These are phyloP conservation scores for Alviniconcha strummeri DNA, from an alignment of 2,888 invertebrate genomes.

Conservation along the genomic window DNA sequence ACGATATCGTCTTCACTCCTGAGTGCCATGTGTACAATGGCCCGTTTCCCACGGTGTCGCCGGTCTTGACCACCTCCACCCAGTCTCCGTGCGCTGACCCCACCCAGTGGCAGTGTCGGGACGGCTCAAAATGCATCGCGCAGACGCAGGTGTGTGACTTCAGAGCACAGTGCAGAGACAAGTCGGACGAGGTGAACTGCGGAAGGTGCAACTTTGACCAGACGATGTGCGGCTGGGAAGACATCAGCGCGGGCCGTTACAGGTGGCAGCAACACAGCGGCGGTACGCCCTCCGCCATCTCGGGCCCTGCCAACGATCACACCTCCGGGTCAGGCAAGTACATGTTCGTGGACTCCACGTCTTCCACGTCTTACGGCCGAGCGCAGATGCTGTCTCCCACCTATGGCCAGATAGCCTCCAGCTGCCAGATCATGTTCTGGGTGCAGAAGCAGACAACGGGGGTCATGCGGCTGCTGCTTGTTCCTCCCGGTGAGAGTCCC, in stretches of 20 bases:
- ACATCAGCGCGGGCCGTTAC: constrained; percentile 54
- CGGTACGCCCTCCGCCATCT: constrained; percentile 50
- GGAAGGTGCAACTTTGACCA: constrained; percentile 64
- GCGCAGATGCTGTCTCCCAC: constrained; percentile 57
- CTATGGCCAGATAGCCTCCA: constrained; percentile 54
- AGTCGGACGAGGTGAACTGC: constrained; percentile 63
- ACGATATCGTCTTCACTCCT: constrained; percentile 66
- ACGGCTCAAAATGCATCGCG: constrained; percentile 55
- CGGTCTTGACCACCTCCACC: constrained; percentile 42
- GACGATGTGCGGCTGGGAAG: constrained; percentile 62
- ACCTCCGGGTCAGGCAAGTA: constrained; percentile 55
- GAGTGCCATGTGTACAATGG: constrained; percentile 55
- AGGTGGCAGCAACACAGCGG: constrained; percentile 45
- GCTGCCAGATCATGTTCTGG: constrained; percentile 58
- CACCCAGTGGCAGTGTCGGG: constrained; percentile 54
- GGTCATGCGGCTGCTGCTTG: constrained; percentile 48
- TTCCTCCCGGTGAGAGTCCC: constrained; percentile 49
- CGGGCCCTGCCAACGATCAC: constrained; percentile 66
- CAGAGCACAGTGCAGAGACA: constrained; percentile 54
- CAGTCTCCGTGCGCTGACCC: constrained; percentile 55
- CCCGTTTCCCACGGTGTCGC: constrained; percentile 48
- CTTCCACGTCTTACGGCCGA: constrained; percentile 51
- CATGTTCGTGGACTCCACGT: constrained; percentile 61
- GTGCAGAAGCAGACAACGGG: constrained; percentile 51
- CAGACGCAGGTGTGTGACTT: constrained; percentile 62